Conservation (phyloP, 64 coral and sea anemone species). For the Orbicella faveolata region DNA sequence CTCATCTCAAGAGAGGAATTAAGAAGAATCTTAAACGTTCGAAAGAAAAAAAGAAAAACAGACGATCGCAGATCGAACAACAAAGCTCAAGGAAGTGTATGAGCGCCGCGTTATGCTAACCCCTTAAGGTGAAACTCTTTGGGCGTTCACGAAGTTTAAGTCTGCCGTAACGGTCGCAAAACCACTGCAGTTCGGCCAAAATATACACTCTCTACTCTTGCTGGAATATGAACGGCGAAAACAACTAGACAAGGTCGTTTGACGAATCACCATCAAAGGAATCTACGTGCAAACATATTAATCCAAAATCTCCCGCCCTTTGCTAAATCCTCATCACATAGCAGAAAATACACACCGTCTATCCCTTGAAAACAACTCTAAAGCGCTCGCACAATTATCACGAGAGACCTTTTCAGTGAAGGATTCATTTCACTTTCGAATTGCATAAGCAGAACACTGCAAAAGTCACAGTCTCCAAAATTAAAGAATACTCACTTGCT, state of each 20-base stretch:
- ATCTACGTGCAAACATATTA: background rate
- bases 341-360: background rate
- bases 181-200: background rate
- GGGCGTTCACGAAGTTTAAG: slow-evolving; percentile 4
- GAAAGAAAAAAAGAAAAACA: too few relatives aligned
- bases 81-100: background rate
- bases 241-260: background rate
- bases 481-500: slow-evolving; percentile 21
- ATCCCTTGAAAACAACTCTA: background rate
- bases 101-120: background rate
- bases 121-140: background rate
- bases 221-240: background rate
- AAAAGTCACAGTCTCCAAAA: background rate
- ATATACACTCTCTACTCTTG: background rate
- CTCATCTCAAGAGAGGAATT: too few relatives aligned
- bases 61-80: too few relatives aligned
- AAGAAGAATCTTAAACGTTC: too few relatives aligned
- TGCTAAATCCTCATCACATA: too few relatives aligned
- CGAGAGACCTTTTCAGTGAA: too few relatives aligned
- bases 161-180: background rate
- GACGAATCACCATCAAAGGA: background rate
- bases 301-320: background rate
- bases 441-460: background rate
- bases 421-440: background rate
- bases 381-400: background rate